These are phyloP conservation scores for Hetaerina americana DNA, from an alignment of 1,140 invertebrate species.

Conservation along the genomic window DNA sequence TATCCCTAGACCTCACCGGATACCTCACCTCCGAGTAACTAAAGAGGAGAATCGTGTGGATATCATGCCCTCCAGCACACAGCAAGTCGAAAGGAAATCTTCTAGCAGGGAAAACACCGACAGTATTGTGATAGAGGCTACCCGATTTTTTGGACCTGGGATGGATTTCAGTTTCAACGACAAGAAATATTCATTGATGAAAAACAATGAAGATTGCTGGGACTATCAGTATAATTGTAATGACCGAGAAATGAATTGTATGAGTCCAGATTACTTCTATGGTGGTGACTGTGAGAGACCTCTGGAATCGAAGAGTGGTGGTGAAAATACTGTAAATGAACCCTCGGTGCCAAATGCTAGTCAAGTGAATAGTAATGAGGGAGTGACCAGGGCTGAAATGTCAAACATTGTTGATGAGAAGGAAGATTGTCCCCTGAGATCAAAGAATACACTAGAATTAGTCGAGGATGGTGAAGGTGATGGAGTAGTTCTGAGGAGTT, in stretches of 20 bases:
- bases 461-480: no score
- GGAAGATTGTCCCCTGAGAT: neutral
- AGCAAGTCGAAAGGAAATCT: no score
- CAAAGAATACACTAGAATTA: neutral
- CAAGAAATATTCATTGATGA: no score
- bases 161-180: neutral
- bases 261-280: no score
- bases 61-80: no score
- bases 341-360: neutral
- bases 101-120: neutral
- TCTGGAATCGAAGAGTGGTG: neutral
- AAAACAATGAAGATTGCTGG: no score
- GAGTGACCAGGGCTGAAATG: neutral
- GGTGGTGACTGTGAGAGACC: no score
- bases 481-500: neutral
- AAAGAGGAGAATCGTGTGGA: no score
- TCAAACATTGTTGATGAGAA: neutral
- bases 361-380: neutral
- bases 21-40: neutral
- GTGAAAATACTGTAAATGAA: neutral
- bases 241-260: neutral
- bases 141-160: neutral
- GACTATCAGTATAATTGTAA: neutral
- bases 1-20: slow-evolving; percentile 26
- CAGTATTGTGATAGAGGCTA: neutral